Evolutionary conservation across 2,797 vertebrate species (phyloP).

Genomic region (Picus viridis): DNA sequence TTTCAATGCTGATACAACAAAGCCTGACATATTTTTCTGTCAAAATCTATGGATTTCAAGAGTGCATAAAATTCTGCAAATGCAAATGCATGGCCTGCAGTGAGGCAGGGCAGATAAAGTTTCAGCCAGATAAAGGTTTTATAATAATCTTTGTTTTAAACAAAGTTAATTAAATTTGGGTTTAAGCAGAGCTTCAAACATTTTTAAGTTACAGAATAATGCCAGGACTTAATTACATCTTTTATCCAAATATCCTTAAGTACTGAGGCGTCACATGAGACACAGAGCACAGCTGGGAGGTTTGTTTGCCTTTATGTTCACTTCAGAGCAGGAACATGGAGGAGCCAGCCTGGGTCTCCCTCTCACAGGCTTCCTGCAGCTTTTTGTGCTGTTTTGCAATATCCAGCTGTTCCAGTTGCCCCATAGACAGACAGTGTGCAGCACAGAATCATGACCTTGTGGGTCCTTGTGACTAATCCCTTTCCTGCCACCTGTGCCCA

Average conservation of each 20-base stretch:
- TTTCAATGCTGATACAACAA: not conserved
- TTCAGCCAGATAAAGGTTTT: not conserved
- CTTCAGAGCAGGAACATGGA: not conserved
- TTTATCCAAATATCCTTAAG: conserved; percentile 9
- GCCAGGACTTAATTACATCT: not conserved
- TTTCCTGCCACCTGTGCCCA: not conserved
- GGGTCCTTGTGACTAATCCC: not conserved
- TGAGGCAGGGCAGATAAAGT: not conserved
- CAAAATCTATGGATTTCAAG: not conserved
- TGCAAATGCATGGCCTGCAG: not conserved
- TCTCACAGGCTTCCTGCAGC: not conserved
- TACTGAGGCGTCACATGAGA: not conserved
- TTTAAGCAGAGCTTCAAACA: not conserved
- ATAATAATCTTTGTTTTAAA: conserved; percentile 46
- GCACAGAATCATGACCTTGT: fast-evolving
- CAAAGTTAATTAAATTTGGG: not conserved
- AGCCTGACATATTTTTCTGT: not conserved
- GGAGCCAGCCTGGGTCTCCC: not conserved
- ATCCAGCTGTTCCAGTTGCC: not conserved
- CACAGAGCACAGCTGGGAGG: fast-evolving
- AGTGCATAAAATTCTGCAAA: not conserved
- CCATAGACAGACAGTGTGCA: fast-evolving
- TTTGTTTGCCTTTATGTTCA: fast-evolving
- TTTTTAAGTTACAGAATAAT: conserved; percentile 5
- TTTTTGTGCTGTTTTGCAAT: fast-evolving